Evolutionary conservation across 2,888 invertebrate genomes (phyloP), one percentile per base, ranked within the genome.

Genomic region (Hololepta plana): DNA sequence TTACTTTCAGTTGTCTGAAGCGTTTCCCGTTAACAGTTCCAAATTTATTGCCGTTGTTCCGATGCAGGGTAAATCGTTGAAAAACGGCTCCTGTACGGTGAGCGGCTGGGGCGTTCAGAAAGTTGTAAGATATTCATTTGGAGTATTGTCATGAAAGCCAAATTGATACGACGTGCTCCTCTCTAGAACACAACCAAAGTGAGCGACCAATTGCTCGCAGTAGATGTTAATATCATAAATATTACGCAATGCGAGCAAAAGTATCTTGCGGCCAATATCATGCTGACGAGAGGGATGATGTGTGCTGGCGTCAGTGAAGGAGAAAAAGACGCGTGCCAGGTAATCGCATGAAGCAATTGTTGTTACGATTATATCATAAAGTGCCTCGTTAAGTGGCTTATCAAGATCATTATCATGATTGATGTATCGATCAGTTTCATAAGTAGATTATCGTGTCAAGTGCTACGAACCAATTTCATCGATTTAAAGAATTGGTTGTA

Each of bases 241-340:
- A 36, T 36, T 15, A 17, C 30, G 8, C 23, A 12, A 8, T 44
- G 44, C 23, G 16, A 32, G 8, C 16, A 32, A 25, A 30, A 35
- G 26, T 42, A 40, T 24, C n/a, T n/a, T n/a, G 26, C 11, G 8
- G 28, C 25, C 9, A 30, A 35, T 11, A 16, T 36, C 2, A 26
- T 24, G 14, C 24, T 36, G 3, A 17, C 26, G 9, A 29, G 35
- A 9, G 38, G 38, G 8, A 40, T 39, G 40, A 25, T 42, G 14
- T 42, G 42, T 28, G 42, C 42, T 15, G 38, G 39, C 10, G 30
- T 33, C n/a, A 19, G 24, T 2, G 32, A 38, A 17, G 39, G 39
- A 8, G 33, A 34, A 22, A 34, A 33, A 9, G 42, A 42, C 32
- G 38, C 42, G n/a, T 42, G 42, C 23, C 38, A 40, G 32, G 41